Percentiles rank a stretch among this genome's conserved stretches.
Evolutionary conservation across 2,113 vertebrate species (phyloP).

Genomic region (Tympanuchus pallidicinctus): DNA sequence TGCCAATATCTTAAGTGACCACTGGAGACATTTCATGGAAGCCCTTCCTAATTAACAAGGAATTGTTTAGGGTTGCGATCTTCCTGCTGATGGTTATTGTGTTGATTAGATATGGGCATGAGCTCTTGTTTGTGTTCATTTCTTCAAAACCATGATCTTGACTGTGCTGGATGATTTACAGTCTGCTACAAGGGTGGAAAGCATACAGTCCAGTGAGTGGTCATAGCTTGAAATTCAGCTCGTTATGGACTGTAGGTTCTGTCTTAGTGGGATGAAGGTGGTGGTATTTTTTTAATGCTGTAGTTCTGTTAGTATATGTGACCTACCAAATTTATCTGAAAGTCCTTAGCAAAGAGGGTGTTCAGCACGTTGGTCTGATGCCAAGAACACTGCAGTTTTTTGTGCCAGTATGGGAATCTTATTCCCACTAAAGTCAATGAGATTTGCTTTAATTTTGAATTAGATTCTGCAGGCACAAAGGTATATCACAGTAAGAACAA

Average conservation of each 20-base stretch:
- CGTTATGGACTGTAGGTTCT: background rate
- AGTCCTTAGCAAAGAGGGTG: background rate
- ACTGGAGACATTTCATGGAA: background rate
- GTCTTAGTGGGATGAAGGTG: background rate
- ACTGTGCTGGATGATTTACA: background rate
- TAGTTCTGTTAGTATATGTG: background rate
- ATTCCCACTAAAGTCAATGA: background rate
- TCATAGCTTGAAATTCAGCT: background rate
- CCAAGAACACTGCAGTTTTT: background rate
- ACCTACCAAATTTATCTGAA: background rate
- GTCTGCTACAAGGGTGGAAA: background rate
- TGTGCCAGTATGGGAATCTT: background rate
- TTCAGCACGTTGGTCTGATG: background rate
- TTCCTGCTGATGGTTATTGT: conserved; percentile 3
- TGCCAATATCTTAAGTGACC: conserved; percentile 10
- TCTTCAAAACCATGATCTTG: background rate
- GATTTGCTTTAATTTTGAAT: background rate
- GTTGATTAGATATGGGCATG: background rate
- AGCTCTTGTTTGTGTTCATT: background rate
- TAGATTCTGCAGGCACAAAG: background rate
- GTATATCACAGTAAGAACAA: background rate
- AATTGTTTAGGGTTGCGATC: background rate
- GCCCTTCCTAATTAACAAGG: conserved; percentile 14
- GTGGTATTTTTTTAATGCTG: background rate
- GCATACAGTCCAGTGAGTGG: background rate